These are phyloP conservation scores for Schizopygopsis malacanthus DNA, from an alignment of 2,797 vertebrate species.

Conservation along the genomic window DNA sequence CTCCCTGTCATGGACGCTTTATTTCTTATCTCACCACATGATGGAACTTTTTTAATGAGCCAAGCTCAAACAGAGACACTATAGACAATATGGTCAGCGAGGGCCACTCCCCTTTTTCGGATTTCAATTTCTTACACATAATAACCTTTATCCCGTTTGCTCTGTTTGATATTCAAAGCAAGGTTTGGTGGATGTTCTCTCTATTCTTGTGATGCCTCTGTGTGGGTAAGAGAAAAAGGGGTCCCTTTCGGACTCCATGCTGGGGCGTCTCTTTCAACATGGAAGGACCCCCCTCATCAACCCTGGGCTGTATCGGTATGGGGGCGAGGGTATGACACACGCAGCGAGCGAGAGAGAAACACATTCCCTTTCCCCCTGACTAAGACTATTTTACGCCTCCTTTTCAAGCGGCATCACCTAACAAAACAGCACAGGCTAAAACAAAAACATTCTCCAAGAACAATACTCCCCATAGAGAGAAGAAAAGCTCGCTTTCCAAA, in stretches of 20 bases:
- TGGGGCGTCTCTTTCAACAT: constrained; percentile 75
- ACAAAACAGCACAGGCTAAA: constrained; percentile 73
- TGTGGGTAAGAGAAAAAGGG: constrained; percentile 49
- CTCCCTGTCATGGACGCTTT: constrained; percentile 22
- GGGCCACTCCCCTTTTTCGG: constrained; percentile 64
- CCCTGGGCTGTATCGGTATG: constrained; percentile 71
- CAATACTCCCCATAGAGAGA: constrained; percentile 64
- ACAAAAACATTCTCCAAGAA: constrained; percentile 72
- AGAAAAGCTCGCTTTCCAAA: constrained; percentile 54
- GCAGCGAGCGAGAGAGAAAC: constrained; percentile 63
- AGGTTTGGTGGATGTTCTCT: constrained; percentile 71
- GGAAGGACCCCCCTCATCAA: constrained; percentile 75
- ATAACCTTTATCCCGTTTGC: constrained; percentile 53
- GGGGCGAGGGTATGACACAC: constrained; percentile 74
- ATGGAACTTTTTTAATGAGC: constrained; percentile 64
- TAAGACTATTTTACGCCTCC: constrained; percentile 82
- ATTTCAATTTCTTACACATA: constrained; percentile 60
- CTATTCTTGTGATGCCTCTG: constrained; percentile 73
- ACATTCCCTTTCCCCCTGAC: constrained; percentile 67
- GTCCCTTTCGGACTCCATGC: constrained; percentile 72
- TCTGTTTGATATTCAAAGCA: constrained; percentile 75
- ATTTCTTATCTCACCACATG: constrained; percentile 8
- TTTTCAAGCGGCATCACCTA: constrained; percentile 69
- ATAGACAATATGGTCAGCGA: constrained; percentile 62
- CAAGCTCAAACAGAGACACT: constrained; percentile 55